Base-by-base conservation (phyloP, 1,140 invertebrate species). In the Pristionchus pacificus region DNA sequence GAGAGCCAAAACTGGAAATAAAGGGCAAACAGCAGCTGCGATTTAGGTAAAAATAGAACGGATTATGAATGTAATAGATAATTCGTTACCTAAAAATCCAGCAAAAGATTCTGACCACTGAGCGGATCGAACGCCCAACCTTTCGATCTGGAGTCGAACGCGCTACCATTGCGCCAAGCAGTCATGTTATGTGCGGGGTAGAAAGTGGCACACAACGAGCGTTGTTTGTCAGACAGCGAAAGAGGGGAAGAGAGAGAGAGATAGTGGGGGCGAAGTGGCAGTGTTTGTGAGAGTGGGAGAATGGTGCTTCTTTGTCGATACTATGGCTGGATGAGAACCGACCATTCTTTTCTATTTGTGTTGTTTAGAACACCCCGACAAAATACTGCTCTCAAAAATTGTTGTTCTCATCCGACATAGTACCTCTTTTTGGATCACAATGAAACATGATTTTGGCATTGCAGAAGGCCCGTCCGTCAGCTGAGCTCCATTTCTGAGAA, bases 141-240 rank as follows among this genome's bases (percentile, higher is more conserved):
- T 70, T 70, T 58, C 60, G 38, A 70, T 70, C 62, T 65, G 61
- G 60, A 61, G 59, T 60, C 66, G 70, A 72, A 72, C 64, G 70
- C 66, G 70, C 70, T 72, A 67, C 64, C 71, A 68, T 68, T 72
- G 67, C 65, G 65, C 67, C 71, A 68, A 72, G 65, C 67, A 62
- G 60, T 72, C 71, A 67, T 72, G 64, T 60, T 49, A 10, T 19
- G 38, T 49, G 19, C 38, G 6, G n/a, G n/a, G n/a, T n/a, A n/a
- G n/a, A n/a, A n/a, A n/a, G n/a, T n/a, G n/a, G n/a, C 6, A 49
- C 6, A 49, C 38, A 49, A 19, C 6, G 38, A 19, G 38, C 38
- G 38, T 6, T 19, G 6, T 49, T 19, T 6, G 38, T 10, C 38
- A 49, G 38, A 49, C 38, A 19, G 19, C 38, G 38, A 49, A 19